Evolutionary conservation across 2,888 invertebrate species (phyloP).

Genomic region (Lithodes maja): DNA sequence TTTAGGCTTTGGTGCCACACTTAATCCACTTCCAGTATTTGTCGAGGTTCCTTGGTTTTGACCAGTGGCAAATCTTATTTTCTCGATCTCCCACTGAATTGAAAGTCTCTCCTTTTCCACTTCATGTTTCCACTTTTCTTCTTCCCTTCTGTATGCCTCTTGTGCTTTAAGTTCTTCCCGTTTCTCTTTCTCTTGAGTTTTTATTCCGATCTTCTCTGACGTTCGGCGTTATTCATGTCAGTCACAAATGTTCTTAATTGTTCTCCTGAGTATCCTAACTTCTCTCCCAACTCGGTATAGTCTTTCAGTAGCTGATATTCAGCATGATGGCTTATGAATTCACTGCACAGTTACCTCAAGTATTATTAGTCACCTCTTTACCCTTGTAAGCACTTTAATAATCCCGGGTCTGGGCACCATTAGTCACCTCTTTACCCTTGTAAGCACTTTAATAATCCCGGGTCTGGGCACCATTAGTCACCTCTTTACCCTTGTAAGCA

Average conservation of each 20-base stretch:
- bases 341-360: not conserved
- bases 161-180: not conserved
- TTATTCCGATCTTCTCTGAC: not conserved
- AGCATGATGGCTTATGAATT: not conserved
- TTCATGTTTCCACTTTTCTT: not conserved
- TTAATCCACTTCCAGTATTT: not conserved
- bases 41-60: too few species aligned
- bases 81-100: constrained; percentile 8
- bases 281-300: constrained; percentile 7
- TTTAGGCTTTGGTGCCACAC: not conserved
- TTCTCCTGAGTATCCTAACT: not conserved
- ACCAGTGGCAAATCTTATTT: not conserved
- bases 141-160: not conserved
- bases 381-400: too few species aligned
- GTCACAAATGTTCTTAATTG: not conserved
- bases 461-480: too few species aligned
- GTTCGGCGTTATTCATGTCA: not conserved
- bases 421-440: too few species aligned
- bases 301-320: constrained; percentile 17
- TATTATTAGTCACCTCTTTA: too few species aligned
- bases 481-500: too few species aligned
- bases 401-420: too few species aligned
- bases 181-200: not conserved
- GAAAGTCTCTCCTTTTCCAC: not conserved
- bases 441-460: too few species aligned